Evolutionary conservation across 2,797 vertebrate genomes (phyloP), one percentile per base, ranked within the genome.

Genomic region (Catamblyrhynchus diadema): DNA sequence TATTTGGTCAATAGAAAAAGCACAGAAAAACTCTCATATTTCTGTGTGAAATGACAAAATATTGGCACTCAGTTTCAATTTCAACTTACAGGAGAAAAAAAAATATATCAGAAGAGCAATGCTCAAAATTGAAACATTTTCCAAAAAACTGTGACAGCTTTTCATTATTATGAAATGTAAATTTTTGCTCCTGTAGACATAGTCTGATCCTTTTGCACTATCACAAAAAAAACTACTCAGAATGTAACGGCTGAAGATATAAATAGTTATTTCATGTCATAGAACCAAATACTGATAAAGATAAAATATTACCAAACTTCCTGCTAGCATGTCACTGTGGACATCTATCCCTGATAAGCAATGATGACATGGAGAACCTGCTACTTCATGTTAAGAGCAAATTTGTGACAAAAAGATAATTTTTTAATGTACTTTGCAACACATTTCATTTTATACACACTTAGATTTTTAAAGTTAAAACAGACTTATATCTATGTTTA

Each of bases 81-180:
- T 21, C 32, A 73, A 18, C 3, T 44, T 67, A 70, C 10, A 42
- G n/a, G 8, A 79, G 14, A 33, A 78, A 62, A 64, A 64, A 53
- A 48, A 32, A 6, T 5, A n/a, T 27, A 33, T 47, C 23, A 42
- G 6, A 53, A 28, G 5, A 0, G 0, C 11, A 65, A 53, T 79
- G 32, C 11, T 80, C 59, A 35, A 54, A 89, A 57, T 6, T 3
- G 13, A 61, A 51, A 50, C 33, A 12, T 10, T 60, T 35, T 87
- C 20, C 0, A 50, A 69, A 69, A 69, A 20, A 10, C 67, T 64
- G 6, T 27, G 16, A 33, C 2, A 1, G 15, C 16, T 13, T 72
- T 32, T 72, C 15, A 16, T 82, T 37, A 44, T 6, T 35, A 35
- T 24, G 20, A 79, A 92, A 59, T 9, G 35, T 3, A 59, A 79